A percentile compares a stretch with the other conserved stretches of the same genome.
Evolutionary conservation across 2,888 invertebrate species (phyloP).

Genomic region (Tenodera sinensis): DNA sequence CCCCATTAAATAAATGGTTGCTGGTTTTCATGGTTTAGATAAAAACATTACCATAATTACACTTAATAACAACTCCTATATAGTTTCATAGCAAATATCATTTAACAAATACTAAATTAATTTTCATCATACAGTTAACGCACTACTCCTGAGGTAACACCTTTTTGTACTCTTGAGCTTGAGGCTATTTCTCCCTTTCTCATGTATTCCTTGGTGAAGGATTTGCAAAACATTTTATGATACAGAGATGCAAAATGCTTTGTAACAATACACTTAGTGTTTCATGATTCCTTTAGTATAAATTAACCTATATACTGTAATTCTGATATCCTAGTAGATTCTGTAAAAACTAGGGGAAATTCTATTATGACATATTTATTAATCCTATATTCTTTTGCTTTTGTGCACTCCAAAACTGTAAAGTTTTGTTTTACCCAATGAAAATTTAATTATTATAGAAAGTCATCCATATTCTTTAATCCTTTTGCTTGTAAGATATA

Average conservation of each 20-base stretch:
- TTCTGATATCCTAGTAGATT: too few relatives aligned
- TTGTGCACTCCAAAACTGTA: neutral
- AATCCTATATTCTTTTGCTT: neutral
- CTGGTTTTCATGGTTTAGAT: neutral
- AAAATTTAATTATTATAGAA: neutral
- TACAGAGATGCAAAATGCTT: neutral
- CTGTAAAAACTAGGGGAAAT: too few relatives aligned
- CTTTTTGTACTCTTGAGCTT: constrained; percentile 38
- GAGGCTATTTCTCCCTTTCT: constrained; percentile 27
- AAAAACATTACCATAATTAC: neutral
- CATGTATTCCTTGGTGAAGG: constrained; percentile 25
- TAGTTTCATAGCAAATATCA: neutral
- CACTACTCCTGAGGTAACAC: constrained; percentile 48
- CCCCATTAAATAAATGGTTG: neutral
- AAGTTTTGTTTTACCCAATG: neutral
- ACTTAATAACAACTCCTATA: neutral
- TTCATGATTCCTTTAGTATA: too few relatives aligned
- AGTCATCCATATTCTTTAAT: neutral
- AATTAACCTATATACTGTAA: too few relatives aligned
- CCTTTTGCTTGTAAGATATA: neutral
- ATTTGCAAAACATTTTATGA: neutral
- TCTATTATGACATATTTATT: neutral
- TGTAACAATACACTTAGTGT: neutral
- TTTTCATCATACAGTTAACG: constrained; percentile 25
- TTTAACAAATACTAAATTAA: constrained; percentile 4